Conservation (phyloP, 1,140 invertebrate species). For the Drosophila pachea region DNA sequence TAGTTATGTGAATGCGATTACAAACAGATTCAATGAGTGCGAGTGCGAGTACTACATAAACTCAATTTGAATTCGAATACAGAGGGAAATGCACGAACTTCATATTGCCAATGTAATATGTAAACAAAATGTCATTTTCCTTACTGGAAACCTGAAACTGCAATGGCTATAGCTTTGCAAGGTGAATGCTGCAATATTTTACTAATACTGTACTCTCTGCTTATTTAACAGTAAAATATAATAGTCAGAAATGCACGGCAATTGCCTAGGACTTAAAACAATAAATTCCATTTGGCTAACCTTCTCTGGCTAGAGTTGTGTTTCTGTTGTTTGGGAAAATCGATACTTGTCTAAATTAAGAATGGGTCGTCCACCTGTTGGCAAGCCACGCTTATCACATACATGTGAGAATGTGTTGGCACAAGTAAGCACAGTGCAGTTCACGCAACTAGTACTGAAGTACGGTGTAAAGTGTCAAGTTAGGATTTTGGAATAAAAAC, state of each 20-base stretch:
- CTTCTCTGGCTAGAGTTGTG: neutral
- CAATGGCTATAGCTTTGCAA: slow-evolving; percentile 20
- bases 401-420: neutral
- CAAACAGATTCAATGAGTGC: slow-evolving; percentile 30
- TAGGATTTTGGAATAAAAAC: neutral
- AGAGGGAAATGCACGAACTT: slow-evolving; percentile 6
- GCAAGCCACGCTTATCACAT: slow-evolving; percentile 31
- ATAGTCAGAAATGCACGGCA: neutral
- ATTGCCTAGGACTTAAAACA: neutral
- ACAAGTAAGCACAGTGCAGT: slow-evolving; percentile 1
- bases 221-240: too few species aligned
- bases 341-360: slow-evolving; percentile 45
- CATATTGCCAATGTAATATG: slow-evolving; percentile 40
- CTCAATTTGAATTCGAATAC: slow-evolving; percentile 24
- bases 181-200: too few species aligned
- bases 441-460: neutral
- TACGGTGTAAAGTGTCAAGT: neutral
- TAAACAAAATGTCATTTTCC: slow-evolving; percentile 57
- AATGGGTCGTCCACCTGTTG: slow-evolving; percentile 62
- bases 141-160: slow-evolving; percentile 50
- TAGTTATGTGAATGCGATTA: slow-evolving; percentile 20
- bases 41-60: slow-evolving; percentile 10
- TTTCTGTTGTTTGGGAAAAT: slow-evolving; percentile 46
- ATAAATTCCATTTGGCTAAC: neutral
- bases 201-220: too few species aligned